These are phyloP conservation scores for Tricholauxania praeusta DNA, from an alignment of 2,888 invertebrate species.

Conservation along the genomic window DNA sequence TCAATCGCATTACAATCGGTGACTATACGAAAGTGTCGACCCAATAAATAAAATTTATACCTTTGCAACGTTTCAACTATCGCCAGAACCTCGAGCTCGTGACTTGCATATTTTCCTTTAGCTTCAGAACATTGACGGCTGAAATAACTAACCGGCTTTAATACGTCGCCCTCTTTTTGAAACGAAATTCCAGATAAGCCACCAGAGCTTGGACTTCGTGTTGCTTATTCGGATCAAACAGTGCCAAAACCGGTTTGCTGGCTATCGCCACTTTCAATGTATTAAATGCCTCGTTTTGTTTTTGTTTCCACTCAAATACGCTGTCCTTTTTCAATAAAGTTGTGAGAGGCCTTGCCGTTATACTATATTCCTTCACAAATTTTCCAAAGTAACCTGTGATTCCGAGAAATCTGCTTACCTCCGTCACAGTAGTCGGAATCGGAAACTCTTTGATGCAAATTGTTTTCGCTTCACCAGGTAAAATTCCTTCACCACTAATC, in stretches of 20 bases:
- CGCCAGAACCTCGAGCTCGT: background rate
- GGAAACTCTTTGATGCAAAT: constrained; percentile 39
- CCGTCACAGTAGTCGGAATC: constrained; percentile 28
- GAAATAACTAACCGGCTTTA: constrained; percentile 23
- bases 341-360: constrained; percentile 24
- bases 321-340: constrained; percentile 25
- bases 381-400: constrained; percentile 40
- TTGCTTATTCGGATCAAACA: constrained; percentile 18
- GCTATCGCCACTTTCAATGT: constrained; percentile 28
- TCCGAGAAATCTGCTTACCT: constrained; percentile 38
- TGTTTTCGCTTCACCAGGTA: constrained; percentile 36
- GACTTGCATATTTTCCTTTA: constrained; percentile 26
- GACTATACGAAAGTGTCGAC: constrained; percentile 21
- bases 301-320: constrained; percentile 20
- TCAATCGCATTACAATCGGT: constrained; percentile 31
- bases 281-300: constrained; percentile 5
- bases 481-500: constrained; percentile 32
- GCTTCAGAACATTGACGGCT: constrained; percentile 23
- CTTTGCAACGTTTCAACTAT: constrained; percentile 13
- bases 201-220: background rate
- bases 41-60: constrained; percentile 32
- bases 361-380: constrained; percentile 33
- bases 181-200: constrained; percentile 3
- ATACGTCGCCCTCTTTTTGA: background rate
- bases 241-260: constrained; percentile 27